Percentiles rank a stretch among this genome's conserved stretches.
Conservation (phyloP, 2,113 vertebrate genomes). For the Alligator mississippiensis region DNA sequence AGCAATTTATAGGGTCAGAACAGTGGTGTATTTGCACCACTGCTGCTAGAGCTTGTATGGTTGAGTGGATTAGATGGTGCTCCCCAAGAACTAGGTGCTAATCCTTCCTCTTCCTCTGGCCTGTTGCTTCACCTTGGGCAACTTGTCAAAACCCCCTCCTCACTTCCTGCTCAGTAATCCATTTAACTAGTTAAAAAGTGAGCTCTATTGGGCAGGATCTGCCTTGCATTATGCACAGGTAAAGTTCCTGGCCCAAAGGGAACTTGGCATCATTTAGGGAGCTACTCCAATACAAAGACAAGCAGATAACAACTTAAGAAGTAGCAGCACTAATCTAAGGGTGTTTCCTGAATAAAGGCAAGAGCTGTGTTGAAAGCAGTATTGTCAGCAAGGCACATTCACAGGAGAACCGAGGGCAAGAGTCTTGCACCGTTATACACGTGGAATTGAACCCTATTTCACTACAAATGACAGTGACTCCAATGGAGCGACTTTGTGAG, state of each 20-base stretch:
- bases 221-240: accelerated
- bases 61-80: not conserved
- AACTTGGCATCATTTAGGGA: accelerated
- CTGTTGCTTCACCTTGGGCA: not conserved
- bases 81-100: not conserved
- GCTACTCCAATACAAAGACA: not conserved
- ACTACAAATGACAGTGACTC: not conserved
- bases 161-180: too few species aligned
- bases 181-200: accelerated
- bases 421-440: not conserved
- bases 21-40: not conserved
- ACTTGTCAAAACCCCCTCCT: not conserved
- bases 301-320: not conserved
- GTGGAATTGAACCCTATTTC: not conserved
- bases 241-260: not conserved
- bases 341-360: not conserved
- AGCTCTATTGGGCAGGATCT: accelerated
- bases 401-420: accelerated
- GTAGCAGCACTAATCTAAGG: not conserved
- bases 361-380: not conserved
- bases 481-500: not conserved
- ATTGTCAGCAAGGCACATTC: not conserved
- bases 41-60: not conserved
- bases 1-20: not conserved
- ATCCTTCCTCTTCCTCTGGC: not conserved